Evolutionary conservation across 2,888 invertebrate genomes (phyloP).

Genomic region (Synanthedon formicaeformis): DNA sequence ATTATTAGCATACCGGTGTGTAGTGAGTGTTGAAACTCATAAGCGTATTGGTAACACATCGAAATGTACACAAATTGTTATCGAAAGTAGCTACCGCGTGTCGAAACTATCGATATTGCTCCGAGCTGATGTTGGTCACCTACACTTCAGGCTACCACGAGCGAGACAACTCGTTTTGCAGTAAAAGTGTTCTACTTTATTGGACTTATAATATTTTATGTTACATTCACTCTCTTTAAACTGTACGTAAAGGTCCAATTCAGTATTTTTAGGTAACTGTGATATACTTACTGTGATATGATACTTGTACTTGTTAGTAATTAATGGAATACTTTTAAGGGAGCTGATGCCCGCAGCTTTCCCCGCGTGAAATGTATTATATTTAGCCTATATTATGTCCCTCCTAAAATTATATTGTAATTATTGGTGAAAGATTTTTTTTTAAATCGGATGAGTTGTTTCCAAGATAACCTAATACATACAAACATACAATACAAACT

Average conservation of each 20-base stretch:
- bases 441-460: no score
- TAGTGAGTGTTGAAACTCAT: constrained; percentile 6
- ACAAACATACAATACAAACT: no score
- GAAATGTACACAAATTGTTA: constrained; percentile 23
- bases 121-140: constrained; percentile 38
- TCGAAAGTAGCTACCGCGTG: constrained; percentile 32
- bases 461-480: no score
- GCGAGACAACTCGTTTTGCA: constrained; percentile 24
- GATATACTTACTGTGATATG: no score
- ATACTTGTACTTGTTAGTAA: no score
- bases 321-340: no score
- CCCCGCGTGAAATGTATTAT: no score
- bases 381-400: no score
- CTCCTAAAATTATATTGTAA: no score
- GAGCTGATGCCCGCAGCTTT: no score
- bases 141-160: constrained; percentile 35
- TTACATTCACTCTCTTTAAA: no score
- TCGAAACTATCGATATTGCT: constrained; percentile 33
- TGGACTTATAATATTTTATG: background rate
- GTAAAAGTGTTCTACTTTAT: constrained; percentile 17
- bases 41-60: constrained; percentile 5
- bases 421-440: no score
- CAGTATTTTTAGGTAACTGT: constrained; percentile 5
- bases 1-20: constrained; percentile 10
- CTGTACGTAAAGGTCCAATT: constrained; percentile 3